These are phyloP conservation scores for Ips typographus DNA, from an alignment of 1,140 invertebrate genomes.

Conservation along the genomic window DNA sequence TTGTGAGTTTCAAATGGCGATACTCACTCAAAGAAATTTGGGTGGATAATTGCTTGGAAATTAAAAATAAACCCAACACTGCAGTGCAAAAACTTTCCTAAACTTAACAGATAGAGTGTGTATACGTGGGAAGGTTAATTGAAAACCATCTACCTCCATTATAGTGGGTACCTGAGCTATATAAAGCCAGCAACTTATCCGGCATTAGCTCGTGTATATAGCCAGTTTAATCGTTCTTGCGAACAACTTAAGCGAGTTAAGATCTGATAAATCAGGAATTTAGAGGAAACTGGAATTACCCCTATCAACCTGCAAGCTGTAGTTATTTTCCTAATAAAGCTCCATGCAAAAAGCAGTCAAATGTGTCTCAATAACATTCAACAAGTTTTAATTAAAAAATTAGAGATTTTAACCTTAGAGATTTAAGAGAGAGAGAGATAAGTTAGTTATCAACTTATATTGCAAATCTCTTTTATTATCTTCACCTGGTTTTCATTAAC, in stretches of 20 bases:
- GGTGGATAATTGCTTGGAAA: too few species aligned
- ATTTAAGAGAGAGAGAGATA: too few species aligned
- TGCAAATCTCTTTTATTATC: too few species aligned
- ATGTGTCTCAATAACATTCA: too few species aligned
- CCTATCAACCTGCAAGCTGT: not conserved
- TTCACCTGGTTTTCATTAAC: too few species aligned
- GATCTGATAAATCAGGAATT: slow-evolving; percentile 21
- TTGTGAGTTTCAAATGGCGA: too few species aligned
- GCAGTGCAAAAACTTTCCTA: slow-evolving; percentile 13
- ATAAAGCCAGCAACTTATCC: slow-evolving; percentile 31
- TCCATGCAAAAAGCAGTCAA: too few species aligned
- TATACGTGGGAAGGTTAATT: slow-evolving; percentile 32
- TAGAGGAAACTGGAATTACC: not conserved
- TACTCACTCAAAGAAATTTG: too few species aligned
- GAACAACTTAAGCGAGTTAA: slow-evolving; percentile 24
- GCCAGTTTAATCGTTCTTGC: slow-evolving; percentile 14
- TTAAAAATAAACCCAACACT: not conserved
- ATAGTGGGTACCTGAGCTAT: slow-evolving; percentile 33
- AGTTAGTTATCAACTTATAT: too few species aligned
- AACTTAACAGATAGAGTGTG: slow-evolving; percentile 27
- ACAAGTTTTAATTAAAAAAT: too few species aligned
- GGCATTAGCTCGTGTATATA: slow-evolving; percentile 32
- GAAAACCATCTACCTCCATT: slow-evolving; percentile 34
- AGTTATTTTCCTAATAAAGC: not conserved
- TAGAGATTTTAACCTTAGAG: too few species aligned